Base-by-base conservation (phyloP, 2,888 invertebrate genomes). In the Rhamnusium bicolor region DNA sequence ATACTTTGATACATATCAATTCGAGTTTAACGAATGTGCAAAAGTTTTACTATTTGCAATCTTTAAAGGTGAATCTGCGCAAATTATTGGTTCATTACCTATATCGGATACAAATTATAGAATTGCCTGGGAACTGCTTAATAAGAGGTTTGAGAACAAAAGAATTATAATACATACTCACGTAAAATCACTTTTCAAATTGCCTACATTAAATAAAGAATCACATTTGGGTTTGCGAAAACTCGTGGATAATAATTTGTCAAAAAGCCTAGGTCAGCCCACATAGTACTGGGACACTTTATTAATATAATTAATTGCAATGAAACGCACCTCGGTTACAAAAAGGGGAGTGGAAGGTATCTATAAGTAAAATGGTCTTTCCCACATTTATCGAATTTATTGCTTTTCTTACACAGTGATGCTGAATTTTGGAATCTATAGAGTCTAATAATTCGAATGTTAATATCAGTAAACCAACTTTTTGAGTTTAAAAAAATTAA, bases 401-500 rank as follows among this genome's bases (percentile, higher is more conserved):
- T 7, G 14, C 14, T 14, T 40, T 67, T 40, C 18, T 54, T 12
- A 21, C 63, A 12, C 10, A 63, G n/a, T 3, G 67, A 4, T 67
- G 56, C 56, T 12, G 29, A 14, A n/a, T 67, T 16, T 46, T 67
- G 3, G 54, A 67, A 18, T 14, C 56, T 32, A 19, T 67, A 8
- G 40, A 67, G 12, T 7, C 56, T 16, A n/a, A 2, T 0, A 29
- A 10, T 54, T 12, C 18, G 7, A 60, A 27, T 60, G 27, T 27
- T 7, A 27, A 24, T 2, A 4, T 5, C 14, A 24, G 27, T n/a
- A 60, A 27, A 29, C n/a, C 60, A 12, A 8, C n/a, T 8, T 12
- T 27, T 29, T 1, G 67, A 61, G 16, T 40, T 72, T 6, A n/a
- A 47, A 40, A 53, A 60, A 68, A 68, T 60, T 47, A 18, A 68